These are phyloP conservation scores for Caranx melampygus DNA, from an alignment of 2,113 vertebrate species.

Conservation along the genomic window DNA sequence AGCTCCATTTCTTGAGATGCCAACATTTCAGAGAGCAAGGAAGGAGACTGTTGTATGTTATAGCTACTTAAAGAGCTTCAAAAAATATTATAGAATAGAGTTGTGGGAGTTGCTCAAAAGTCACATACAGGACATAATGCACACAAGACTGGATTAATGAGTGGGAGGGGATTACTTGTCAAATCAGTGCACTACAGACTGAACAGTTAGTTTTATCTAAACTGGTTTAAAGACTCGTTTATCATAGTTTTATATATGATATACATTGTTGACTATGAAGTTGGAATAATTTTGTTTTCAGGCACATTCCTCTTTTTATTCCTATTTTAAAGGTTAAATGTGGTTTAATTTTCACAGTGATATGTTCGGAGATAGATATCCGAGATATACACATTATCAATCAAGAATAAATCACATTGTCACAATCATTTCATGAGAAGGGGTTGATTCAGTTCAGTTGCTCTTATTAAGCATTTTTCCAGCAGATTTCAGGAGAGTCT, in stretches of 20 bases:
- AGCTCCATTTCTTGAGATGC: not conserved
- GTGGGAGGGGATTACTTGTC: not conserved
- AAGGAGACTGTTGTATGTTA: not conserved
- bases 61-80: not conserved
- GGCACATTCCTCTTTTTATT: too few relatives aligned
- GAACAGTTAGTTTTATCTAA: not conserved
- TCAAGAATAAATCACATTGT: too few relatives aligned
- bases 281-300: too few relatives aligned
- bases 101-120: not conserved
- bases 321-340: too few relatives aligned
- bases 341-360: too few relatives aligned
- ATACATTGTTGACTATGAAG: too few relatives aligned
- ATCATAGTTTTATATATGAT: slow-evolving; percentile 18
- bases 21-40: not conserved
- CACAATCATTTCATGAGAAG: too few relatives aligned
- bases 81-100: not conserved
- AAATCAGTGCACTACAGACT: slow-evolving; percentile 29
- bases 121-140: not conserved
- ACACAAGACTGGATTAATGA: slow-evolving; percentile 1
- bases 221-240: not conserved
- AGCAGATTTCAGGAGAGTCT: not conserved
- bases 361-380: too few relatives aligned
- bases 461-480: not conserved
- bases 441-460: not conserved
- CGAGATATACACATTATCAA: too few relatives aligned